Percentiles rank a stretch among this genome's conserved stretches.
Conservation (phyloP, 2,113 vertebrate genomes). For the Stegastes partitus region DNA sequence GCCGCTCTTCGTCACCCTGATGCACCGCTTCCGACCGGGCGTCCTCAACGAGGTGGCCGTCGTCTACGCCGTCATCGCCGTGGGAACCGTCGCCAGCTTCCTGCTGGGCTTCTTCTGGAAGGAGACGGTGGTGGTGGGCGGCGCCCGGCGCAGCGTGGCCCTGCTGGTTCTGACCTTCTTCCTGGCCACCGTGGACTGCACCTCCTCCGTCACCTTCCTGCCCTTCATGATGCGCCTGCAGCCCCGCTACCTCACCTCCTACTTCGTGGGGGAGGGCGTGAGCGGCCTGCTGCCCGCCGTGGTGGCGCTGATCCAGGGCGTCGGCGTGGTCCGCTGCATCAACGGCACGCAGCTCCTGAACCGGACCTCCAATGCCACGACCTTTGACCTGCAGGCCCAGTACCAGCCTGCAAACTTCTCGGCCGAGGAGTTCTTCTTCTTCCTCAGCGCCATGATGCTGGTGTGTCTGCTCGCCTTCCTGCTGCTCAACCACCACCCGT, state of each 20-base stretch:
- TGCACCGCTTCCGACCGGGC: conserved; percentile 82
- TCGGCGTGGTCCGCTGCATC: conserved; percentile 82
- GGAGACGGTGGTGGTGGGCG: conserved; percentile 73
- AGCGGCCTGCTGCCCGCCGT: conserved; percentile 88
- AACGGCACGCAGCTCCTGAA: conserved; percentile 67
- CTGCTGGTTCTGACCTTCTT: conserved; percentile 86
- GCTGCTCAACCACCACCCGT: conserved; percentile 84
- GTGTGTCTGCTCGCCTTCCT: conserved; percentile 83
- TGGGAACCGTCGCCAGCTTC: conserved; percentile 81
- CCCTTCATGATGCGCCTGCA: conserved; percentile 87
- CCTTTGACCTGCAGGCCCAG: conserved; percentile 54
- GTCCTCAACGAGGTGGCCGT: conserved; percentile 74
- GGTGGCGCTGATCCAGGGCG: conserved; percentile 86
- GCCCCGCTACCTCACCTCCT: conserved; percentile 84
- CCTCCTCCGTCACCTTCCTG: conserved; percentile 90
- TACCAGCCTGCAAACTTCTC: conserved; percentile 86
- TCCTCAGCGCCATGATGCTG: conserved; percentile 87
- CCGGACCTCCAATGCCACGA: conserved; percentile 28
- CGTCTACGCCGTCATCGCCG: conserved; percentile 81
- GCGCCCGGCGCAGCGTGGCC: conserved; percentile 76
- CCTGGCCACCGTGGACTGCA: conserved; percentile 88
- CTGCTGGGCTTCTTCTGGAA: conserved; percentile 88
- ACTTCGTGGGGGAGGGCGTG: conserved; percentile 88
- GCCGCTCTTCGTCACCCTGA: conserved; percentile 85
- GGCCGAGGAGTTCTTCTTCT: conserved; percentile 84